Base-by-base conservation (phyloP, 2,888 invertebrate species). In the Synanthedon vespiformis region DNA sequence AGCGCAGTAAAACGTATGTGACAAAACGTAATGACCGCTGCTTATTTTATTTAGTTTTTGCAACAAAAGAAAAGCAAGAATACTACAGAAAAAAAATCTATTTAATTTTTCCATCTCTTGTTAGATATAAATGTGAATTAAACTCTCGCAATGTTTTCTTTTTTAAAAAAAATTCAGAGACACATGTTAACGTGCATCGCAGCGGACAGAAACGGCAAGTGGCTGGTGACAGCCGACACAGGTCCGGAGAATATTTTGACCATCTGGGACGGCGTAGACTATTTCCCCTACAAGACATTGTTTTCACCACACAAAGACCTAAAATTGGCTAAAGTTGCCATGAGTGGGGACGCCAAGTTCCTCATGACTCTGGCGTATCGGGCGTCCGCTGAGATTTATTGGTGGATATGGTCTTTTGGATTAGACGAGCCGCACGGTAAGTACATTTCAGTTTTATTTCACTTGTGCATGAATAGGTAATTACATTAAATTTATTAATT, bases 381-480 rank as follows among this genome's bases (percentile, higher is more conserved):
- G 49, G 74, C 77, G 1, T 71, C 70, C 52, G 85, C 88, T 18
- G 64, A 66, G 0, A 58, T 92, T 0, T 75, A 88, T 57, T 88
- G 91, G 73, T 92, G 92, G 91, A 74, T 90, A 49, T 92, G 92
- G 92, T 88, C 90, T 40, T 77, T 68, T 27, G 90, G 89, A 3
- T 61, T 61, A 8, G 80, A 88, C 11, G 61, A 67, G 49, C 88
- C 90, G 4, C 84, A 91, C 66, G 90, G 91, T n/a, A n/a, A n/a
- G n/a, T 91, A 72, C 6, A 27, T 27, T 27, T 27, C 8, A 6
- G 8, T 27, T 27, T 27, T 8, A 27, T 27, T 27, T 8, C 8
- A 2, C 27, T 8, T 27, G 6, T 27, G 27, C 2, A 27, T n/a
- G n/a, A n/a, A n/a, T n/a, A n/a, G n/a, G n/a, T 8, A 8, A 27